Base-by-base conservation (phyloP, 1,140 invertebrate genomes). In the Ceratina calcarata region DNA sequence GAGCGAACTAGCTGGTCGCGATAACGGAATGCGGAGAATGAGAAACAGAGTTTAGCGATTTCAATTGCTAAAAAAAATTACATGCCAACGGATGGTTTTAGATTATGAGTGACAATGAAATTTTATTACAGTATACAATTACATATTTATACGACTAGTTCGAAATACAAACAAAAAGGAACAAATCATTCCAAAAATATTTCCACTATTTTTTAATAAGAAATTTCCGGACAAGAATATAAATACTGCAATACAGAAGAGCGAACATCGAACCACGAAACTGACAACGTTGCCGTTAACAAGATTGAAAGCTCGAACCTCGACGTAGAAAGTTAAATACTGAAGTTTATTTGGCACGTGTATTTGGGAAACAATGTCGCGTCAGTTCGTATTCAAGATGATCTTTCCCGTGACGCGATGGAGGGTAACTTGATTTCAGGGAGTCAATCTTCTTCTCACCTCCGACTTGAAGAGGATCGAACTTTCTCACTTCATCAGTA, bases 21-120 rank as follows among this genome's bases (percentile, higher is more conserved):
- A 61, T 20, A 2, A 16, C 32, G 51, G 70, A 62, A 66, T 27
- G 57, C n/a, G 27, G 67, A 78, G 66, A 78, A 89, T 83, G 77
- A 73, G 74, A 68, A 89, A 89, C 88, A 86, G 83, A 86, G 86
- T 72, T 77, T 61, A 64, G 71, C 81, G 86, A 89, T 88, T 88
- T 83, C 67, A 65, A 86, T 87, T 77, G 68, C 76, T 82, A 61
- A 58, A 32, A 65, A 45, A 65, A 67, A 75, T 32, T 64, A 55
- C 53, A 55, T 55, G 2, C 53, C 12, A 55, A 55, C 2, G 2
- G 12, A 55, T 12, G 12, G 12, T 15, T 55, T 55, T 16, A 57
- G n/a, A 57, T 13, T 45, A 37, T 6, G 6, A 2, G 32, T 37
- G 32, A 2, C 32, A 37, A 37, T 37, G 6, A 10, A 45, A 45